phyloP scores from a whole-genome alignment of 2,888 invertebrate genomes.

The Caprella mutica region DNA sequence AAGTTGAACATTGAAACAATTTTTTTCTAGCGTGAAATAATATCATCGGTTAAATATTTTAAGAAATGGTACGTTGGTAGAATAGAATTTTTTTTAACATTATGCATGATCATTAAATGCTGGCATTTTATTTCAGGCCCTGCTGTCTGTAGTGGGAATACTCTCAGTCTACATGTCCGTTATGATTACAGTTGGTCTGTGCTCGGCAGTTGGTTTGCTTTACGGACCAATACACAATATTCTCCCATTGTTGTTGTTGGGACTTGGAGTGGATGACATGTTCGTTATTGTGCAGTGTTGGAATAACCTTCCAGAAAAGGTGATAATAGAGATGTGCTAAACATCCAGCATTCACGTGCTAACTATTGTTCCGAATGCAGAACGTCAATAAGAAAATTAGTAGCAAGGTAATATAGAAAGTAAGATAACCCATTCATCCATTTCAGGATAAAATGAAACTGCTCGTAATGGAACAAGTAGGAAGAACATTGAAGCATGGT shows the following conservation, averaged over 20 bases:
- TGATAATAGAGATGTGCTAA: no score
- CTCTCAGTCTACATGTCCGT: conserved; percentile 62
- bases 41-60: no score
- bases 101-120: no score
- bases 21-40: no score
- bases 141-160: conserved; percentile 56
- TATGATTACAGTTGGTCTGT: conserved; percentile 56
- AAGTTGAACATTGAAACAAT: no score
- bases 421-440: background rate
- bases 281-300: conserved; percentile 65
- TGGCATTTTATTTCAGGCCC: conserved; percentile 48
- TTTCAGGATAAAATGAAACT: conserved; percentile 23
- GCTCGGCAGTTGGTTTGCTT: conserved; percentile 56
- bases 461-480: conserved; percentile 54
- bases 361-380: background rate
- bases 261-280: conserved; percentile 69
- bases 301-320: conserved; percentile 5
- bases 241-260: conserved; percentile 67
- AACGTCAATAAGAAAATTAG: background rate
- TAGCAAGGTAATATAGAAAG: background rate
- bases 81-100: no score
- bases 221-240: conserved; percentile 74
- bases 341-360: no score
- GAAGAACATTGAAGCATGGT: conserved; percentile 60
- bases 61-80: no score